A percentile compares a stretch with the other conserved stretches of the same genome.
Conservation (phyloP, 2,113 vertebrate species). For the Pandion haliaetus region DNA sequence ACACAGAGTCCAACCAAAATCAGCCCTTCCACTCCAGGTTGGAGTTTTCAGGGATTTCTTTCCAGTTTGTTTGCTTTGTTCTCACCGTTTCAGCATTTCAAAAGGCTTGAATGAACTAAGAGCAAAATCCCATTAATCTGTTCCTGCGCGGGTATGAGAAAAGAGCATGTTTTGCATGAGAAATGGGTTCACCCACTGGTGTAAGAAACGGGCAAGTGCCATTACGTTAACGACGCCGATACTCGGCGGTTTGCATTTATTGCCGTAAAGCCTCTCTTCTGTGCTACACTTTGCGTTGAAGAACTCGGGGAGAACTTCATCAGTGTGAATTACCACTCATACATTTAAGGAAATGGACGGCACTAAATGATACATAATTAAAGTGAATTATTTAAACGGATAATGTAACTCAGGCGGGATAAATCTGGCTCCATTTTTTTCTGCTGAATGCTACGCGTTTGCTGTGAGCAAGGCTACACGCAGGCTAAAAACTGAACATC, state of each 20-base stretch:
- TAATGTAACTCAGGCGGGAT: not conserved
- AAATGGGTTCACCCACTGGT: not conserved
- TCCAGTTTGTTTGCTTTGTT: not conserved
- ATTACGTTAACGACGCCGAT: rapidly evolving
- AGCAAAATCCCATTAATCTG: not conserved
- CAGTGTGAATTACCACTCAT: not conserved
- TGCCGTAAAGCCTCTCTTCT: rapidly evolving
- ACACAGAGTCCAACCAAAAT: rapidly evolving
- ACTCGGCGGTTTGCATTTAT: rapidly evolving
- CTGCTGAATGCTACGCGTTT: no score
- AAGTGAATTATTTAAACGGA: not conserved
- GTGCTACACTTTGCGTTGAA: rapidly evolving
- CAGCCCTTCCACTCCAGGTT: not conserved
- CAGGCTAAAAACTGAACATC: no score
- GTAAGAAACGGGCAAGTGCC: not conserved
- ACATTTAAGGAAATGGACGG: not conserved
- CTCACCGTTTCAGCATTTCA: not conserved
- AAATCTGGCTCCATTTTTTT: not conserved
- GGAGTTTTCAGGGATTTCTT: not conserved
- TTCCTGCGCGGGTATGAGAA: not conserved
- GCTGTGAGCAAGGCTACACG: no score
- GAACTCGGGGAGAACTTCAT: no score
- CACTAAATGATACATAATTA: not conserved
- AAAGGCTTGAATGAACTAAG: not conserved
- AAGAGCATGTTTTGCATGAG: not conserved